A percentile compares a stretch with the other conserved stretches of the same genome.
phyloP scores from a whole-genome alignment of 2,888 invertebrate species.

The Limenitis camilla region DNA sequence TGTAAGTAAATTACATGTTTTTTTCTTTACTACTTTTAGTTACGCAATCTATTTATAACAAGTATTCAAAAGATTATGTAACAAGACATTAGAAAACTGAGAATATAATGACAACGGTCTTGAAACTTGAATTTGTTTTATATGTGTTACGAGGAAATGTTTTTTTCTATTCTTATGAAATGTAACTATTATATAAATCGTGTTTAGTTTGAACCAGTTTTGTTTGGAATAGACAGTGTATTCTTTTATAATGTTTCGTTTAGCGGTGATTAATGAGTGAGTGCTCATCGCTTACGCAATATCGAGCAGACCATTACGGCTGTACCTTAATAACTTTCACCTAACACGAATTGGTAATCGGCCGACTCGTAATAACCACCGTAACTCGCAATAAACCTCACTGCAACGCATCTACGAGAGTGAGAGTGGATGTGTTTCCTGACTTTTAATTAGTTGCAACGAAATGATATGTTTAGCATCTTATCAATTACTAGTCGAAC shows the following conservation, averaged over 20 bases:
- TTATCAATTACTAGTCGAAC: no score
- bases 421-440: slow-evolving; percentile 61
- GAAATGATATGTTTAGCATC: no score
- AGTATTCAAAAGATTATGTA: not conserved
- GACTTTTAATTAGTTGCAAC: no score
- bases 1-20: not conserved
- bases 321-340: slow-evolving; percentile 55
- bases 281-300: slow-evolving; percentile 15
- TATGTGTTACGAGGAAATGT: not conserved
- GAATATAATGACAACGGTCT: not conserved
- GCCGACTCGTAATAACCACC: slow-evolving; percentile 46
- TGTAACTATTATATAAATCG: no score
- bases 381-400: slow-evolving; percentile 46
- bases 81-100: not conserved
- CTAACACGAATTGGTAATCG: slow-evolving; percentile 52
- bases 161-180: no score
- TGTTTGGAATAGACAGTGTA: no score
- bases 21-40: not conserved
- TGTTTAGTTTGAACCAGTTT: no score
- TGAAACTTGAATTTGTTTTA: not conserved
- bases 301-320: slow-evolving; percentile 8
- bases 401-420: slow-evolving; percentile 37
- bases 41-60: not conserved
- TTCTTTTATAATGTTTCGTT: slow-evolving; percentile 2
- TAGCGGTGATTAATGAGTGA: slow-evolving; percentile 18